Base-by-base conservation (phyloP, 2,797 vertebrate species). In the Triplophysa yarkandensis region DNA sequence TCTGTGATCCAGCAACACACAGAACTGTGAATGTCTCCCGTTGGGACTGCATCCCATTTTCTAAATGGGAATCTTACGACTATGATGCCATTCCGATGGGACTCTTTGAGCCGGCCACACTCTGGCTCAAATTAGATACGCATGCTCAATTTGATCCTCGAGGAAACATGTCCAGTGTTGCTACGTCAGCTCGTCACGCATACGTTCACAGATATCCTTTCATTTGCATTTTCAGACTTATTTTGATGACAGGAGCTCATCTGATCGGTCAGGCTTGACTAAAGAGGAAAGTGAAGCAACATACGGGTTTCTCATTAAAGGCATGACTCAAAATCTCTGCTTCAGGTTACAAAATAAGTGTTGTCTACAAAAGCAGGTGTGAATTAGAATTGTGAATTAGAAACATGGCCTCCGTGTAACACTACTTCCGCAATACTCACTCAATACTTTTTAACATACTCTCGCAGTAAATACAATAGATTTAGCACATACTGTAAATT, bases 111-210 rank as follows among this genome's bases (percentile, higher is more conserved):
- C 23, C 61, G 25, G 60, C 46, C 68, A 32, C 62, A 68, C 68
- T 71, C 74, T 78, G 77, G 77, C 77, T 74, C 23, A 61, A 62
- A 73, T 78, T 74, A 78, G 77, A 68, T 54, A 61, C 67, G 70
- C 77, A 78, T 68, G 71, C 65, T 78, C 23, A 66, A 63, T 78
- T 78, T 78, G 57, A 72, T 60, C 57, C 43, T 78, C 57, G 43
- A 74, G 70, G 57, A 78, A 73, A 78, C 70, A 77, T 68, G 69
- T 73, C 63, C 70, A 44, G 46, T 68, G 44, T 57, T 44, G 76
- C 76, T 55, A 54, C 57, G 21, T 73, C 76, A 73, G 28, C 55
- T 57, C 57, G 27, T 58, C 69, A 62, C 44, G 63, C 57, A 77
- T 61, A 28, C 7, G 60, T 57, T 21, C 55, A 55, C 44, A 62